A percentile compares a stretch with the other conserved stretches of the same genome.
Evolutionary conservation across 2,888 invertebrate genomes (phyloP).

Genomic region (Tiphia femorata): DNA sequence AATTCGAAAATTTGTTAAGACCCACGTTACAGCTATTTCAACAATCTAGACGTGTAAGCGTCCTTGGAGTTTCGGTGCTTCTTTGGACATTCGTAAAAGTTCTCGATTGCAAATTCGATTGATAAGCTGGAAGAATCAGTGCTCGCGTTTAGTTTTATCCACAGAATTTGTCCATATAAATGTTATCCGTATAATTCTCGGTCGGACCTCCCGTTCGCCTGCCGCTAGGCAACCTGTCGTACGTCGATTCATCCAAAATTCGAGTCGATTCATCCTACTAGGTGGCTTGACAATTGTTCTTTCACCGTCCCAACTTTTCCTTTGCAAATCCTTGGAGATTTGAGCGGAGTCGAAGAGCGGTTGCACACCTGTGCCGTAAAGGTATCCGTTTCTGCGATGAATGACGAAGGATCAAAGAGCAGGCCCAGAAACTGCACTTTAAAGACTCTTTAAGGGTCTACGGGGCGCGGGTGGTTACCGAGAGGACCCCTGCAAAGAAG

Average conservation of each 20-base stretch:
- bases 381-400: slow-evolving; percentile 45
- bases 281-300: neutral
- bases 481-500: slow-evolving; percentile 27
- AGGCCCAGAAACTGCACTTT: slow-evolving; percentile 19
- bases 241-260: neutral
- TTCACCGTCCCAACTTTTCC: neutral
- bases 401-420: slow-evolving; percentile 24
- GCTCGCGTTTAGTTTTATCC: no score
- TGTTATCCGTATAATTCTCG: no score
- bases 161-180: no score
- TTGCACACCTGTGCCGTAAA: slow-evolving; percentile 38
- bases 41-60: no score
- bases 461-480: neutral
- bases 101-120: no score
- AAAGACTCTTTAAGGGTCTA: slow-evolving; percentile 42
- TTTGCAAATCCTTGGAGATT: neutral
- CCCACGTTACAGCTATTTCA: no score
- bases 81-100: no score
- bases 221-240: neutral
- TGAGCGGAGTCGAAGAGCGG: no score
- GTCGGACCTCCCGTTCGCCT: no score
- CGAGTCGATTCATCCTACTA: neutral
- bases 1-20: neutral
- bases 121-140: no score
- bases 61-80: no score